Evolutionary conservation across 2,113 vertebrate species (phyloP).

Genomic region (Lynx canadensis): DNA sequence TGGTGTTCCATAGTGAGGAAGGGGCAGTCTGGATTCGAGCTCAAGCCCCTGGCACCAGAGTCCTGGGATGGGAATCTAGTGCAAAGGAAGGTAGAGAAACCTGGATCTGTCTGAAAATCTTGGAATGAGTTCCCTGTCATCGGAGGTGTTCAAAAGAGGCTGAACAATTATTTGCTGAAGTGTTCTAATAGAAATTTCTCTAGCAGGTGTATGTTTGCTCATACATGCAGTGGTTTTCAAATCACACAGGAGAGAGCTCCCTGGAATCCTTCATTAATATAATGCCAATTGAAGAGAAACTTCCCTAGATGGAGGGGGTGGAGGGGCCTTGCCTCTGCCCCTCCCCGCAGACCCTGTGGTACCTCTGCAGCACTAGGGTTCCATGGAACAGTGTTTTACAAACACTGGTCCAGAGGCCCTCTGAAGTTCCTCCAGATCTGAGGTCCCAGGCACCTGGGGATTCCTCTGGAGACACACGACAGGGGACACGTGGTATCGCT

Average conservation of each 20-base stretch:
- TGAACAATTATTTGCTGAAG: background rate
- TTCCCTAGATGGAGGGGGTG: background rate
- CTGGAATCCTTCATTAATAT: background rate
- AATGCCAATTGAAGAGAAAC: background rate
- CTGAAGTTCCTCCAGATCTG: background rate
- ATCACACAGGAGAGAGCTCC: background rate
- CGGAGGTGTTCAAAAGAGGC: background rate
- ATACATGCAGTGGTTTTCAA: background rate
- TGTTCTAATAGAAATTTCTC: background rate
- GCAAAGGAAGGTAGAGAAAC: background rate
- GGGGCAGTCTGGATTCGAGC: background rate
- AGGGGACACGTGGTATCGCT: background rate
- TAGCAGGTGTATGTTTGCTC: background rate
- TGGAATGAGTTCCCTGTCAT: background rate
- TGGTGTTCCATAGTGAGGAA: background rate
- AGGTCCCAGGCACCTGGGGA: background rate
- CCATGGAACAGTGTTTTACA: background rate
- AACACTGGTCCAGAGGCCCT: background rate
- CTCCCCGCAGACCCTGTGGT: accelerated
- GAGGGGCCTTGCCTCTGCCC: no score
- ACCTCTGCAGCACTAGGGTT: background rate
- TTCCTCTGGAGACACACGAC: background rate
- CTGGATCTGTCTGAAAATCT: background rate
- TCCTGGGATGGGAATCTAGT: background rate
- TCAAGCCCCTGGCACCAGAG: background rate